These are phyloP conservation scores for Dendroctonus valens DNA, from an alignment of 1,140 invertebrate species.

Conservation along the genomic window DNA sequence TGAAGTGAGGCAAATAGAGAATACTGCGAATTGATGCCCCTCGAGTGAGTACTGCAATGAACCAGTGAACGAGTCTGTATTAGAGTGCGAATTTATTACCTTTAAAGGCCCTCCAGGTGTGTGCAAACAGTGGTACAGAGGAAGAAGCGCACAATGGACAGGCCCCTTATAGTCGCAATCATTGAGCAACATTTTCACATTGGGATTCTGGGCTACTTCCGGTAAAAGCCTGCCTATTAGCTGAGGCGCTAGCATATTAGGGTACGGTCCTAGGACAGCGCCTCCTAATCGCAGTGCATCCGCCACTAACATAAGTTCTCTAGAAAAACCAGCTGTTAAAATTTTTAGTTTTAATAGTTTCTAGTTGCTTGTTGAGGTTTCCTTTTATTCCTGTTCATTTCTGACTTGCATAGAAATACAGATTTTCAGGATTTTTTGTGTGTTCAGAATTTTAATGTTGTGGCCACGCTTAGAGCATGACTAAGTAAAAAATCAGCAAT, in stretches of 20 bases:
- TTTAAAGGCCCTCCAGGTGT: slow-evolving; percentile 97
- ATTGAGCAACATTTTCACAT: slow-evolving; percentile 81
- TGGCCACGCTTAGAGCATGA: too few relatives aligned
- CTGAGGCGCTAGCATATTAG: slow-evolving; percentile 95
- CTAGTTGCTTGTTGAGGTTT: too few relatives aligned
- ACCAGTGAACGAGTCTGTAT: neutral
- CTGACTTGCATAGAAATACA: too few relatives aligned
- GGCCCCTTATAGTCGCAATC: slow-evolving; percentile 88
- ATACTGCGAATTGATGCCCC: slow-evolving; percentile 96
- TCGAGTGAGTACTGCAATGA: slow-evolving; percentile 87
- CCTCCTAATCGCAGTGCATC: slow-evolving; percentile 91
- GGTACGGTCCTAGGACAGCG: slow-evolving; percentile 84
- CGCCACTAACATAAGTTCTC: slow-evolving; percentile 89
- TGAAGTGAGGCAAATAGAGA: slow-evolving; percentile 88
- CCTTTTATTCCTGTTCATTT: too few relatives aligned
- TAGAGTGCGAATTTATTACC: slow-evolving; percentile 51
- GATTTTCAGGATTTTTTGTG: too few relatives aligned
- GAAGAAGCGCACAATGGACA: slow-evolving; percentile 85
- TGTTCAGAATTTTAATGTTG: too few relatives aligned
- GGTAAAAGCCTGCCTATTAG: slow-evolving; percentile 89
- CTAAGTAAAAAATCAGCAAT: too few relatives aligned
- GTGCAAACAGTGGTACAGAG: slow-evolving; percentile 92
- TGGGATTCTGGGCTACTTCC: slow-evolving; percentile 81
- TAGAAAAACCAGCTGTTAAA: slow-evolving; percentile 45
- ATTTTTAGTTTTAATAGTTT: too few relatives aligned